phyloP scores from a whole-genome alignment of 2,888 invertebrate genomes.

The Trachelus troglodyta region DNA sequence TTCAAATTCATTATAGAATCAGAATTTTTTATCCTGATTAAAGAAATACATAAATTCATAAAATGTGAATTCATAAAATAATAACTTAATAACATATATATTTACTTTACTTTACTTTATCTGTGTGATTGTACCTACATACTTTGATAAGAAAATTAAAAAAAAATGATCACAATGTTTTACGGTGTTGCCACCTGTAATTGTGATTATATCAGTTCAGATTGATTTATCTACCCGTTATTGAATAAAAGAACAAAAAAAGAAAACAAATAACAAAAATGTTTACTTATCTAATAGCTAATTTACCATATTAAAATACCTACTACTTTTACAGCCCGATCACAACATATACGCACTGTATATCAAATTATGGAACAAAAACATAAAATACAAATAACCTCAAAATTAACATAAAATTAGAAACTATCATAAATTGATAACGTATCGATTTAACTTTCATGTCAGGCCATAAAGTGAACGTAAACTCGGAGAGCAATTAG shows the following conservation, averaged over 20 bases:
- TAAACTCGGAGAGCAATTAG: neutral
- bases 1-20: neutral
- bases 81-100: neutral
- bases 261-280: neutral
- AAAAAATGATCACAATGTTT: neutral
- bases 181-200: neutral
- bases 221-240: neutral
- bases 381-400: neutral
- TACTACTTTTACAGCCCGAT: neutral
- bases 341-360: neutral
- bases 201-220: neutral
- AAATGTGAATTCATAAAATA: neutral
- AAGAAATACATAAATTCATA: neutral
- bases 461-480: neutral
- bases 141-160: too few relatives aligned
- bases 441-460: neutral
- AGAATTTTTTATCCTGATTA: neutral
- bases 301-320: neutral
- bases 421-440: neutral
- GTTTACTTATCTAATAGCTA: neutral
- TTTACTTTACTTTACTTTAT: too few relatives aligned
- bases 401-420: neutral
- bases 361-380: too few relatives aligned
- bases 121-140: too few relatives aligned
- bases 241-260: too few relatives aligned